Base-by-base conservation (phyloP, 2,888 invertebrate genomes). In the Cryptocephalus moraei region DNA sequence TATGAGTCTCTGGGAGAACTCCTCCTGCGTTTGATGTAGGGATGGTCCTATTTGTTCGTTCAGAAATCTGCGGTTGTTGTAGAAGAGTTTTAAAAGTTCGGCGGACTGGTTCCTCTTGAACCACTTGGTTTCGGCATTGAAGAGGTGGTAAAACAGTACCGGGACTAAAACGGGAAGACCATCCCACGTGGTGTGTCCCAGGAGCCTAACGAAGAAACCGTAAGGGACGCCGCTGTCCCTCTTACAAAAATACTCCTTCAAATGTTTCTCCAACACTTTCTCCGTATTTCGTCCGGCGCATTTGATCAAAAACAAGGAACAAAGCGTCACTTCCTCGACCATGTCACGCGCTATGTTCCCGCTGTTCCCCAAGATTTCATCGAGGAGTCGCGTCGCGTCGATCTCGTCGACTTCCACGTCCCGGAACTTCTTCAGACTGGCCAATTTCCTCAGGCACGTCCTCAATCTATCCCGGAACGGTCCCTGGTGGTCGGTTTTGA, bases 91-190 rank as follows among this genome's bases (percentile, higher is more conserved):
- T 41, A 86, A 63, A 48, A 86, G 68, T 59, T 84, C 82, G 1
- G 83, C 59, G 0, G 82, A 82, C 69, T 86, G 85, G 51, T 76
- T 79, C 39, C 81, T 75, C 22, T 82, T 73, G 59, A 80, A 86
- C 32, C 80, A 78, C 50, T 84, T 73, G 2, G 83, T 76, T 13
- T 75, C 73, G 12, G 69, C 65, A 45, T 76, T 74, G 50, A 86
- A 81, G 45, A 80, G 73, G 59, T 78, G 79, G 22, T 77, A 71
- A n/a, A 79, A 70, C 44, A 85, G 62, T 43, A 76, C 61, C 0
- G 76, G 74, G 3, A 79, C 72, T 43, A 88, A 69, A 40, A 73
- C 67, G 67, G 79, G 79, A 55, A 75, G 80, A 6, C 81, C 82
- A 36, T 71, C 69, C 86, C 86, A 87, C 53, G 76, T 76, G 3